phyloP scores from a whole-genome alignment of 2,888 invertebrate species.

The Chloroclystis v-ata region DNA sequence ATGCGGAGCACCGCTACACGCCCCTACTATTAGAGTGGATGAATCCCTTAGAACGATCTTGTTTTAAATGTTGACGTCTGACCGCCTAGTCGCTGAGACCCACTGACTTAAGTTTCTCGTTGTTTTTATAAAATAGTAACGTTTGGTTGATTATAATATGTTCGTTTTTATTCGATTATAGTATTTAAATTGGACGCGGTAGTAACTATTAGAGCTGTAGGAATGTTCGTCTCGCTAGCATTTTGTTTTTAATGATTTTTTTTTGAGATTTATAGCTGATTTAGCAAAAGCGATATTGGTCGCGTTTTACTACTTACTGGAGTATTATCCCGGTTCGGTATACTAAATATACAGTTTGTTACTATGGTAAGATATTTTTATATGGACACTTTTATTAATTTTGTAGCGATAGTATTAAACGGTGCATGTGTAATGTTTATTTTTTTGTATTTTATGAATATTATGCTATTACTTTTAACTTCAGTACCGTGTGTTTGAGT shows the following conservation, averaged over 20 bases:
- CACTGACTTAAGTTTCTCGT: slow-evolving; percentile 63
- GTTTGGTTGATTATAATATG: slow-evolving; percentile 68
- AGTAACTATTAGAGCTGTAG: slow-evolving; percentile 75
- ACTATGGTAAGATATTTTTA: slow-evolving; percentile 75
- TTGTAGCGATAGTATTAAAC: slow-evolving; percentile 71
- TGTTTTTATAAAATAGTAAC: slow-evolving; percentile 64
- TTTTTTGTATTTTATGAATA: slow-evolving; percentile 62
- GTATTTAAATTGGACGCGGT: slow-evolving; percentile 67
- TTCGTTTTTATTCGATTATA: slow-evolving; percentile 71
- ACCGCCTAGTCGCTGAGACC: slow-evolving; percentile 78
- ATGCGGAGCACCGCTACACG: slow-evolving; percentile 43
- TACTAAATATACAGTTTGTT: slow-evolving; percentile 74
- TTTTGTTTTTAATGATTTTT: slow-evolving; percentile 55
- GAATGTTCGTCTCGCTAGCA: slow-evolving; percentile 72
- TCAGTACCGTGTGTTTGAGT: slow-evolving; percentile 75
- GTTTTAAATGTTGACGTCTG: slow-evolving; percentile 49
- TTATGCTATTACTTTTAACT: slow-evolving; percentile 69
- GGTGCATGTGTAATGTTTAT: slow-evolving; percentile 74
- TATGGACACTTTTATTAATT: slow-evolving; percentile 72
- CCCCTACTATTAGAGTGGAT: slow-evolving; percentile 3
- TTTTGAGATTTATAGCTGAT: slow-evolving; percentile 63
- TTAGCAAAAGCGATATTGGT: slow-evolving; percentile 33
- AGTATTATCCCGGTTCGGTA: slow-evolving; percentile 70
- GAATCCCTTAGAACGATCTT: slow-evolving; percentile 41
- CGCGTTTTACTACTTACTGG: slow-evolving; percentile 52